Percentiles rank a stretch among this genome's conserved stretches.
Conservation (phyloP, 2,888 invertebrate genomes). For the Drosophila neotestacea region DNA sequence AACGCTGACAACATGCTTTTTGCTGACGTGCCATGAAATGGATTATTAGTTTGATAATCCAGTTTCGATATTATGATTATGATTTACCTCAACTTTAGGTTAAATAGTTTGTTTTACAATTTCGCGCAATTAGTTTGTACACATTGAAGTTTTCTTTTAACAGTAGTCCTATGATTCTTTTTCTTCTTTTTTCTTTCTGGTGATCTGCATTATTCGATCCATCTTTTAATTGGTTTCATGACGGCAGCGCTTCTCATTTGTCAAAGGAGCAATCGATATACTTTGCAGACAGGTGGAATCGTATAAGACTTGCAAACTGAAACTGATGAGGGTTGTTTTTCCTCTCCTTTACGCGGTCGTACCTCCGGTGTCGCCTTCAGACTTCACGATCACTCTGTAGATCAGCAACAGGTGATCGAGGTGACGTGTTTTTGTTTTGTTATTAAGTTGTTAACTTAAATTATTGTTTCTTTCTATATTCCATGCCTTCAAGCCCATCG, state of each 20-base stretch:
- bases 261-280: constrained; percentile 80
- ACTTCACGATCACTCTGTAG: constrained; percentile 27
- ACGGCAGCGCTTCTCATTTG: constrained; percentile 78
- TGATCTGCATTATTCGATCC: constrained; percentile 60
- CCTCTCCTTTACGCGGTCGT: neutral
- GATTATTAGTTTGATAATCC: constrained; percentile 57
- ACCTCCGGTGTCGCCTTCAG: neutral
- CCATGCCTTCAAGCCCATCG: constrained; percentile 63
- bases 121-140: constrained; percentile 43
- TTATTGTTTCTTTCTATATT: constrained; percentile 61
- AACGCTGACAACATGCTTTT: constrained; percentile 28
- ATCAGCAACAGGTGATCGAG: constrained; percentile 28
- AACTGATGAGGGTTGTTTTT: constrained; percentile 48
- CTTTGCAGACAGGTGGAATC: constrained; percentile 81
- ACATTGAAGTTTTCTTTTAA: neutral
- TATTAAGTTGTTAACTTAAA: constrained; percentile 83
- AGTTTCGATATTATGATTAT: constrained; percentile 16
- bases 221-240: constrained; percentile 82
- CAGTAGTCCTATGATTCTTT: constrained; percentile 4
- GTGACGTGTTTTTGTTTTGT: constrained; percentile 70
- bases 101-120: constrained; percentile 23
- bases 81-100: constrained; percentile 35
- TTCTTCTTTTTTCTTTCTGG: neutral
- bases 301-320: constrained; percentile 27
- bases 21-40: constrained; percentile 37